A percentile compares a stretch with the other conserved stretches of the same genome.
phyloP scores from a whole-genome alignment of 2,888 invertebrate genomes.

The Syrista parreyssii region DNA sequence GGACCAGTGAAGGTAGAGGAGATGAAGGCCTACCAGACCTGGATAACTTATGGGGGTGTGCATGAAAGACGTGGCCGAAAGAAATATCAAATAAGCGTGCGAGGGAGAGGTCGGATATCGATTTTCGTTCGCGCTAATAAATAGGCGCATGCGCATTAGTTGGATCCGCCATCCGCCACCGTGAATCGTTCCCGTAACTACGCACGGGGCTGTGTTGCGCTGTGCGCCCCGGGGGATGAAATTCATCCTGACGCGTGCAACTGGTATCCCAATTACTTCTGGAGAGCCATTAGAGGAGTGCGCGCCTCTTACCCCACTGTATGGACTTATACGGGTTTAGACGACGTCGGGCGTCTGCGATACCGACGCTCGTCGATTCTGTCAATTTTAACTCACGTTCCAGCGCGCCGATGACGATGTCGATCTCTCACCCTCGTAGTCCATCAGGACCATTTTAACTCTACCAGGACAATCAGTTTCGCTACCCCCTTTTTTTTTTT shows the following conservation, averaged over 20 bases:
- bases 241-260: constrained; percentile 51
- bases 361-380: background rate
- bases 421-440: background rate
- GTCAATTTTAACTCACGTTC: background rate
- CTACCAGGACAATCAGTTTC: background rate
- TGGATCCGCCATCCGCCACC: background rate
- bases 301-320: background rate
- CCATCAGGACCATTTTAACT: background rate
- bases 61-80: constrained; percentile 37
- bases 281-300: constrained; percentile 39
- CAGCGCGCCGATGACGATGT: background rate
- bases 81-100: constrained; percentile 40
- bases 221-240: constrained; percentile 35
- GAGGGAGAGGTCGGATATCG: constrained; percentile 46
- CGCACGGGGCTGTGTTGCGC: constrained; percentile 10
- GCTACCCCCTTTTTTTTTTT: background rate
- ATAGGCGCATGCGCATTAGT: constrained; percentile 55
- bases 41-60: background rate
- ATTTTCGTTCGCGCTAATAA: constrained; percentile 60
- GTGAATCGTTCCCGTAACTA: constrained; percentile 1
- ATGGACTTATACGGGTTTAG: background rate
- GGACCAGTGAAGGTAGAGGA: background rate
- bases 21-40: background rate
- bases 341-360: background rate
- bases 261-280: constrained; percentile 53